Evolutionary conservation across 2,888 invertebrate genomes (phyloP), one percentile per base, ranked within the genome.

Genomic region (Trichopoda pennipes): DNA sequence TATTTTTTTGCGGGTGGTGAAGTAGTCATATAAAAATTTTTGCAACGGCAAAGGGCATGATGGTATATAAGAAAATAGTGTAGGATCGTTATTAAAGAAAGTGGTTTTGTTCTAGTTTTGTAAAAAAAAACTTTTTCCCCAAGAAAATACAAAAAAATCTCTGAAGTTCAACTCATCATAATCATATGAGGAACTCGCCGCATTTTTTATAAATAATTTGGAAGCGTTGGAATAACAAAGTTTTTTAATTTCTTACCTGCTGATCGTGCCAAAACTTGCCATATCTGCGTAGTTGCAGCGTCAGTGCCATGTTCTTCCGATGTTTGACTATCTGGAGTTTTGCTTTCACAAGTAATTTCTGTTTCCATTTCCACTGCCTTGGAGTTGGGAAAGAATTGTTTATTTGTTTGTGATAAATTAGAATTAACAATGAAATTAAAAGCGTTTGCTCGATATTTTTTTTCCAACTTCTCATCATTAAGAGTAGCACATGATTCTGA

Each of bases 191-290:
- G 4, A 4, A 28, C 23, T 3, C 4, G n/a, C 4, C 23, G 23
- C 23, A 4, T 28, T 8, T 28, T 8, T 28, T 28, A 2, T 28
- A 4, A 28, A 28, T 7, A 38, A 38, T 49, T 1, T 19, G 19
- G 1, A 49, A 49, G 7, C 44, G 12, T 12, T 38, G 1, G 1
- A 38, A 38, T 38, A 1, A 35, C 2, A 12, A 10, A 38, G 38
- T 12, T 38, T 12, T 12, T 38, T 38, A 12, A 51, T 66, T 28
- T 64, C 84, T 86, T 86, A 91, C 91, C 90, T 82, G 91, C 89
- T 28, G 90, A 90, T 76, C 90, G 89, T 14, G 91, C 91, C 64
- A 91, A 84, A n/a, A 90, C 91, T 85, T 91, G 91, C 91, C 91
- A 91, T 12, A 91, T 81, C 84, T 91, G 91, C 63, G 91, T 91